Evolutionary conservation across 2,888 invertebrate species (phyloP), one percentile per base, ranked within the genome.

Genomic region (Tiliacea aurago): DNA sequence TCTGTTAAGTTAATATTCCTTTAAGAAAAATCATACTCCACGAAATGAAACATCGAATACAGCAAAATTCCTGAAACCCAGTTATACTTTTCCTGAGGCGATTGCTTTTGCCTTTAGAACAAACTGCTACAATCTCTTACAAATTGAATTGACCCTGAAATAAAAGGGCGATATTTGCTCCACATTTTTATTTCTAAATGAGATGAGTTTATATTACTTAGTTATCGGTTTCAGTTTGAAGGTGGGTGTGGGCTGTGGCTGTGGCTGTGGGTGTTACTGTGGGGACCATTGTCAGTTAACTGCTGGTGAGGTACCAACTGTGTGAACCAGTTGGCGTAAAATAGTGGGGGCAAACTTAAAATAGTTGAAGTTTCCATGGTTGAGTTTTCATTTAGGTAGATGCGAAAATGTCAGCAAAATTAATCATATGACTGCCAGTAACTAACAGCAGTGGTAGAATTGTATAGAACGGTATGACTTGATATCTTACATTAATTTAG

Each of bases 151-250:
- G 51, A n/a, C 20, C n/a, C 28, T 53, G 5, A 66, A 79, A 66
- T 45, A 62, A 28, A 56, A 63, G 13, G 4, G 18, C 1, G 18
- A n/a, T 18, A 41, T 43, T 55, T 15, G 23, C 43, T 55, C 20
- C 1, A n/a, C 10, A 20, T 41, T 61, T 1, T 45, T 70, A n/a
- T 77, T 73, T 67, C 73, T 56, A 66, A 55, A 62, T 28, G 56
- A 67, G 58, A 73, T 78, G 75, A 77, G n/a, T 79, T 84, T 70
- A 72, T 70, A 81, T 85, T 80, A 82, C 10, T 51, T 18, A n/a
- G 84, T 83, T 79, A 78, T 75, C 76, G 71, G 85, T 81, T 84
- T 85, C 84, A 86, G 10, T 41, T 90, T 90, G 37, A 78, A 80
- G 7, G 53, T 90, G 89, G 45, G 76, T 65, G 76, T 88, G 90